Evolutionary conservation across 2,797 vertebrate genomes (phyloP).

Genomic region (Phaenicophaeus curvirostris): DNA sequence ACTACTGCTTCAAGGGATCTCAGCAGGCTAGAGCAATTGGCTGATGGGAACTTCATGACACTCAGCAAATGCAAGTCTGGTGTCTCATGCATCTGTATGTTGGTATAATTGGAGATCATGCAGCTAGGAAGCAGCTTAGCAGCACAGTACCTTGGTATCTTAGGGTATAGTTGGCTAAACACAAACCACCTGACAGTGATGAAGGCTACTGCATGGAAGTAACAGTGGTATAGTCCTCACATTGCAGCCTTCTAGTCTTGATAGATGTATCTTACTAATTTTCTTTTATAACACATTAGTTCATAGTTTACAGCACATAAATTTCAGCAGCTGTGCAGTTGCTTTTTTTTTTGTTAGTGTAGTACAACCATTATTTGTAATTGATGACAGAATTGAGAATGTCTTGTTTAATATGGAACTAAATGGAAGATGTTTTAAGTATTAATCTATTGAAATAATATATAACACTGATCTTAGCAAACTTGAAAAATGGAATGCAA

Average conservation of each 20-base stretch:
- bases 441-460: conserved; percentile 58
- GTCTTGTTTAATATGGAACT: conserved; percentile 34
- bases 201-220: neutral
- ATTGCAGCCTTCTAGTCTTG: neutral
- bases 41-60: neutral
- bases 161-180: neutral
- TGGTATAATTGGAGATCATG: neutral
- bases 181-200: too few species aligned
- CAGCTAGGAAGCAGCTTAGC: neutral
- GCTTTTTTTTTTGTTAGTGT: neutral
- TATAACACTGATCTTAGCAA: neutral
- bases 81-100: neutral
- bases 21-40: neutral
- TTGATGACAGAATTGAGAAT: conserved; percentile 48
- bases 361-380: conserved; percentile 47
- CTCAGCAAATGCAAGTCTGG: neutral
- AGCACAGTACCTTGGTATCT: neutral
- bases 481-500: conserved; percentile 35
- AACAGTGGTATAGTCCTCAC: neutral
- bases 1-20: neutral
- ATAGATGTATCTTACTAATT: neutral
- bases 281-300: conserved; percentile 18
- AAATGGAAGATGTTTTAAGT: conserved; percentile 59
- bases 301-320: conserved; percentile 17
- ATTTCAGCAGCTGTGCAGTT: neutral